A percentile compares a stretch with the other conserved stretches of the same genome.
Conservation (phyloP, 2,113 vertebrate species). For the Alaudala cheleensis region DNA sequence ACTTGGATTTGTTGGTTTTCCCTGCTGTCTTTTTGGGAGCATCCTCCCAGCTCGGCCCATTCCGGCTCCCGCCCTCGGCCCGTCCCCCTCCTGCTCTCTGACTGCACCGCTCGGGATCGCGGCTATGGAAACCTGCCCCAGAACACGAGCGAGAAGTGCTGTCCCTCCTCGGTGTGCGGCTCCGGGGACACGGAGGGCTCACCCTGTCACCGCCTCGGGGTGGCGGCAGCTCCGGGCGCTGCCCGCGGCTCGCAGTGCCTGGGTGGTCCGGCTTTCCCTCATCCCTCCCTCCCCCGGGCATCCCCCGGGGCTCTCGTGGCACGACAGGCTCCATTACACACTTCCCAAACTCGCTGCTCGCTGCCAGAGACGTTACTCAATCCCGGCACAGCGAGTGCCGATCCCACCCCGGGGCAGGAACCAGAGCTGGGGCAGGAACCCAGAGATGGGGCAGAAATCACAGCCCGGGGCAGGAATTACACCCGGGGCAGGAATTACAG, state of each 20-base stretch:
- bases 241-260: fast-evolving
- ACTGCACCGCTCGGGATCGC: not conserved
- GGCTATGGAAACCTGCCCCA: not conserved
- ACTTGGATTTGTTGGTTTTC: not conserved
- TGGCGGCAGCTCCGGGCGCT: not conserved
- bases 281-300: not conserved
- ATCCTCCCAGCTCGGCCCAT: not conserved
- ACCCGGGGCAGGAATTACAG: too few relatives aligned
- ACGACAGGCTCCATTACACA: not conserved
- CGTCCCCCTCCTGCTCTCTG: not conserved
- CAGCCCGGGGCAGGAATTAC: too few relatives aligned
- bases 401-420: not conserved
- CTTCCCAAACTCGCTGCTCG: not conserved
- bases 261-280: not conserved
- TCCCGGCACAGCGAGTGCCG: not conserved
- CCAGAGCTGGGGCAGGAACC: too few relatives aligned
- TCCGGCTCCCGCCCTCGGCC: not conserved
- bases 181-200: not conserved
- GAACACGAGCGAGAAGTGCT: not conserved
- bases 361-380: slow-evolving; percentile 26
- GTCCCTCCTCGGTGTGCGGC: not conserved
- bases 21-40: not conserved
- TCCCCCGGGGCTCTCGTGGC: not conserved
- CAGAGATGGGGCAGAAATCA: too few relatives aligned
- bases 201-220: not conserved